Conservation (phyloP, 2,888 invertebrate genomes). For the Elmis aenea region DNA sequence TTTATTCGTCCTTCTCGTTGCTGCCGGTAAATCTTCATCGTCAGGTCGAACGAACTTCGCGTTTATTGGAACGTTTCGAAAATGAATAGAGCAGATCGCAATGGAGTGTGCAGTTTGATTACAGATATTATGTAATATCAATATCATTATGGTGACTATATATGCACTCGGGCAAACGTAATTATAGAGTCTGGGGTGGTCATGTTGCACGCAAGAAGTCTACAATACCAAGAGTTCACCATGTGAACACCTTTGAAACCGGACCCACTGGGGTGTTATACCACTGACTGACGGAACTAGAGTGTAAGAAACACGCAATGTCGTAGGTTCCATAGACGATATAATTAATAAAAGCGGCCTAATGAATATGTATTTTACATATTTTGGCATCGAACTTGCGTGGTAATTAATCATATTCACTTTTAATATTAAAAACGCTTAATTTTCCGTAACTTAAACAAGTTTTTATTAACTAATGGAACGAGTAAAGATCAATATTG, state of each 20-base stretch:
- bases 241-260: conserved; percentile 27
- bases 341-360: too few relatives aligned
- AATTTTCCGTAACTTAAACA: too few relatives aligned
- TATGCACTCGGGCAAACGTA: conserved; percentile 27
- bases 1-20: not conserved
- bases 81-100: not conserved
- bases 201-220: conserved; percentile 31
- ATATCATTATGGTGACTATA: conserved; percentile 24
- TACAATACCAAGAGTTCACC: conserved; percentile 28
- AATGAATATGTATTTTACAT: too few relatives aligned
- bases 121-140: conserved; percentile 24
- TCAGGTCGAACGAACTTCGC: not conserved
- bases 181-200: conserved; percentile 27
- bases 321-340: too few relatives aligned
- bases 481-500: too few relatives aligned
- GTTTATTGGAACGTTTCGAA: not conserved
- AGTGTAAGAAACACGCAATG: too few relatives aligned
- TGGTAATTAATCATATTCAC: too few relatives aligned
- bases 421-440: too few relatives aligned
- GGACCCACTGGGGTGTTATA: conserved; percentile 25
- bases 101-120: conserved; percentile 20
- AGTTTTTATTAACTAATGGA: too few relatives aligned
- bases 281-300: conserved; percentile 15
- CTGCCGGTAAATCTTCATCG: not conserved
- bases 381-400: too few relatives aligned